These are phyloP conservation scores for Scaptomyza parva DNA, from an alignment of 2,888 invertebrate genomes.

Conservation along the genomic window DNA sequence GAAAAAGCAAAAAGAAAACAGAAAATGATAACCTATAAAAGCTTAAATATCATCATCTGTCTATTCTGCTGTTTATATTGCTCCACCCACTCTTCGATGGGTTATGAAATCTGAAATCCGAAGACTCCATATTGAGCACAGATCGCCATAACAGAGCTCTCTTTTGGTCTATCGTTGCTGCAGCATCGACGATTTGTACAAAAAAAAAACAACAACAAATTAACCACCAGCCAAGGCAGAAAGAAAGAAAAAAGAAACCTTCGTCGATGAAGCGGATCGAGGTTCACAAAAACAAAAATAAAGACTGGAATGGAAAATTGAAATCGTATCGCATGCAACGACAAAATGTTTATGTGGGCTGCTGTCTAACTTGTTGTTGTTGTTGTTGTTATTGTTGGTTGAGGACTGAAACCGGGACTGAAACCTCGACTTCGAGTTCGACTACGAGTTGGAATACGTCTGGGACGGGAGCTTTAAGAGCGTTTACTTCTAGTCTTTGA, in stretches of 20 bases:
- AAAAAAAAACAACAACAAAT: conserved; percentile 77
- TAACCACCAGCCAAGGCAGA: conserved; percentile 47
- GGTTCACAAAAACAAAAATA: conserved; percentile 37
- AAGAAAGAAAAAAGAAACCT: neutral
- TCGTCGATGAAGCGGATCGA: conserved; percentile 45
- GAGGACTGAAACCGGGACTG: neutral
- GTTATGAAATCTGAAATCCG: conserved; percentile 26
- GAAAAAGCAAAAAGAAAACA: neutral
- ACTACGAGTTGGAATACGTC: neutral
- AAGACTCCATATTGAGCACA: conserved; percentile 44
- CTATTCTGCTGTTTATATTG: conserved; percentile 6
- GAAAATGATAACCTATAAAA: neutral
- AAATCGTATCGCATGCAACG: conserved; percentile 37
- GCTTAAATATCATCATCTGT: neutral
- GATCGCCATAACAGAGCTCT: conserved; percentile 7
- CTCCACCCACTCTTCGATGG: conserved; percentile 53
- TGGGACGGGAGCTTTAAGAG: conserved; percentile 67
- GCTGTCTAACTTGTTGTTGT: conserved; percentile 17
- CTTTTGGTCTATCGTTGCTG: conserved; percentile 48
- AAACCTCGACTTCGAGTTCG: neutral
- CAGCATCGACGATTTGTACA: conserved; percentile 74
- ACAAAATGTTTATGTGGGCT: conserved; percentile 73
- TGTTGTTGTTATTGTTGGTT: conserved; percentile 7
- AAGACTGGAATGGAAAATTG: conserved; percentile 44
- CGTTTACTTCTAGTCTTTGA: conserved; percentile 80